Base-by-base conservation (phyloP, 2,113 vertebrate genomes). In the Epinephelus lanceolatus region DNA sequence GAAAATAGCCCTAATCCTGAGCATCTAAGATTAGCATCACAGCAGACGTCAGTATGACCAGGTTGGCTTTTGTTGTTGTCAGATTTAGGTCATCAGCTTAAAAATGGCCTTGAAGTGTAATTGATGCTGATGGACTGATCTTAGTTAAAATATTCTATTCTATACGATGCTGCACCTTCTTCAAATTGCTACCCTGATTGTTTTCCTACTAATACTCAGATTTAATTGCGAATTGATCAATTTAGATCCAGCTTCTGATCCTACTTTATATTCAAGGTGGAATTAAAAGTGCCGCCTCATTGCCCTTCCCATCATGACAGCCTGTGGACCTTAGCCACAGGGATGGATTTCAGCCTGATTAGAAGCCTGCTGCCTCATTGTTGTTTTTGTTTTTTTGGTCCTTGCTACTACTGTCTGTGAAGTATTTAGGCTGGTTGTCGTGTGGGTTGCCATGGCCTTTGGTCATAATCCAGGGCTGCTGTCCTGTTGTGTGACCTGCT, bases 61-160 rank as follows among this genome's bases (percentile, higher is more conserved):
- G 91, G 91, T 91, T 92, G 91, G 86, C 93, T 88, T 95, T 94
- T 93, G 91, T 94, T 89, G 81, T 92, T 87, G 80, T 93, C 91
- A 92, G 88, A 95, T 95, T 91, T 93, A 87, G 95, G 94, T 94
- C 94, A 94, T 18, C 88, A 76, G 89, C 83, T 94, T 93, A 91
- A 67, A 86, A 83, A 86, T 87, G 83, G 81, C 88, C 80, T 88
- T 92, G 83, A 92, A 90, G 62, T 85, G 89, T 93, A 93, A 95
- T 87, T 67, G 88, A 93, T 19, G 65, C 88, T 71, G 74, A 88
- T 84, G 71, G 83, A 60, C 86, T 78, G 57, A 60, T 86, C 81
- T 86, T 73, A 87, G 72, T 78, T 15, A 85, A 90, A 59, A 87
- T 25, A 79, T 89, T 67, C 18, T 70, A 1, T 57, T 60, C 47